A percentile compares a stretch with the other conserved stretches of the same genome.
Conservation (phyloP, 1,140 invertebrate genomes). For the Cyphomyrmex costatus region DNA sequence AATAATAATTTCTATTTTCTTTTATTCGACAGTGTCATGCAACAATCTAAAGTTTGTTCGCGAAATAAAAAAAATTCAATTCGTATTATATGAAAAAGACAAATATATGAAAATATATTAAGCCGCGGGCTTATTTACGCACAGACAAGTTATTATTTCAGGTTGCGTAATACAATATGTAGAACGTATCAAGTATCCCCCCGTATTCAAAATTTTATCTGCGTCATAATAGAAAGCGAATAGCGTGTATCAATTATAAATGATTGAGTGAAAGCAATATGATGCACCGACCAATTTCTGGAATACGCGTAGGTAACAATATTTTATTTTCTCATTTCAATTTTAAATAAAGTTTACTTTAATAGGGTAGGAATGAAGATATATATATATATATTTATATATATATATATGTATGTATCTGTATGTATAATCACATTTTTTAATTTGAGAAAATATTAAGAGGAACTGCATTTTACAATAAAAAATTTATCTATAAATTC, state of each 20-base stretch:
- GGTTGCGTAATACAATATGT: background rate
- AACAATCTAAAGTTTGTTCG: background rate
- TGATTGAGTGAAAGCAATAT: background rate
- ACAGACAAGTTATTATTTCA: constrained; percentile 22
- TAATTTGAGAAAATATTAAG: background rate
- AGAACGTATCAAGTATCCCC: background rate
- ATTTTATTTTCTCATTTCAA: background rate
- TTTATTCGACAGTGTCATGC: background rate
- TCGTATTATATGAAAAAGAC: background rate
- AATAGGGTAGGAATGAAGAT: background rate
- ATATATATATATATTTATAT: too few species aligned
- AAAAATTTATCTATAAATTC: background rate
- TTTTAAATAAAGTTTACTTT: constrained; percentile 14
- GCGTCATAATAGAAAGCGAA: background rate
- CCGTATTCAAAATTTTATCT: constrained; percentile 19
- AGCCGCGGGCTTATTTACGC: background rate
- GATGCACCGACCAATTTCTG: background rate
- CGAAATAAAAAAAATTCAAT: constrained; percentile 8
- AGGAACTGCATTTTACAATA: background rate
- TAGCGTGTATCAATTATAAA: background rate
- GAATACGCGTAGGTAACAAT: background rate
- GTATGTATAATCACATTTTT: background rate
- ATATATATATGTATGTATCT: too few species aligned
- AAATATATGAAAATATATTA: background rate
- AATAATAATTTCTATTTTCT: background rate